Evolutionary conservation across 1,140 invertebrate genomes (phyloP), one percentile per base, ranked within the genome.

Genomic region (Neoseiulus cucumeris): DNA sequence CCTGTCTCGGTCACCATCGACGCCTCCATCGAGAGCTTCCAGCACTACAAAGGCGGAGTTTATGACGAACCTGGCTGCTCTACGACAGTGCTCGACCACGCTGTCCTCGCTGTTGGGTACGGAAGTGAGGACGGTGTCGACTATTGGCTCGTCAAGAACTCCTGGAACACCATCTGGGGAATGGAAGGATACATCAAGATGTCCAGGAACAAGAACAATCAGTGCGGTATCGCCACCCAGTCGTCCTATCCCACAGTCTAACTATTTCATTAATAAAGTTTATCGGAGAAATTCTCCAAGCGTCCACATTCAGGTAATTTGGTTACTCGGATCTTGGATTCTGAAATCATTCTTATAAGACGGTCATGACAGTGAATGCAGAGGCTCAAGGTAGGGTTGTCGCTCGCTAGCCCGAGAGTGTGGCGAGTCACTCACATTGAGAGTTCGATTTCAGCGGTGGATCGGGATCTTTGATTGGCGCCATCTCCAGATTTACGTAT

Each of bases 211-310:
- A 72, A 74, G 47, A 69, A 72, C 66, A 74, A 80, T 70, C 73
- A 74, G 72, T 97, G 92, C 76, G 91, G 91, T 71, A 84, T 96
- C 74, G 90, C 91, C 39, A 82, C 83, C 20, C 74, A 77, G 64
- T 85, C 91, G 66, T 76, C 72, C 64, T 79, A 78, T 69, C 78
- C 75, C 9, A 66, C 71, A 0, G 73, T 78, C 25, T 77, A 72
- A 73, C 4, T 47, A n/a, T n/a, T n/a, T n/a, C n/a, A n/a, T 39
- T 39, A 9, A 39, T 39, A 39, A 6, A 39, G 4, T 39, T 4
- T 39, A 39, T 39, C 33, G 33, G 33, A 39, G 33, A 39, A n/a
- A n/a, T n/a, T n/a, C n/a, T n/a, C n/a, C n/a, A n/a, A n/a, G n/a
- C n/a, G n/a, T n/a, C n/a, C n/a, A n/a, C n/a, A n/a, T n/a, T n/a